Conservation (phyloP, 2,888 invertebrate species). For the Meiosimyza platycephala region DNA sequence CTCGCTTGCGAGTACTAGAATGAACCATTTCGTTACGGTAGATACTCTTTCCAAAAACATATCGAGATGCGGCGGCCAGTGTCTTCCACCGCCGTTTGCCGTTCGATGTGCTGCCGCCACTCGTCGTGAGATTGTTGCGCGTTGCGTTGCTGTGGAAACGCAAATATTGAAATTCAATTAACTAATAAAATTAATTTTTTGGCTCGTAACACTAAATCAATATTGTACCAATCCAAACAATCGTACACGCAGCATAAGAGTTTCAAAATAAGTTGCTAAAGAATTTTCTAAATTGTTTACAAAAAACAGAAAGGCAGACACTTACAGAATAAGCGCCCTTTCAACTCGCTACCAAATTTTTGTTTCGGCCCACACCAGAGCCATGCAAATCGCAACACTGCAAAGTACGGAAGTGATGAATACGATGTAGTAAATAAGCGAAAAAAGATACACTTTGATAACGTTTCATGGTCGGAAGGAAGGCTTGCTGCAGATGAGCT, state of each 20-base stretch:
- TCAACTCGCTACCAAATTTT: not conserved
- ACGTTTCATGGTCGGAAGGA: not conserved
- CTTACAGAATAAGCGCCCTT: too few species aligned
- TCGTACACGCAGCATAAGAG: not conserved
- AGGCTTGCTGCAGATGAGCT: constrained; percentile 1
- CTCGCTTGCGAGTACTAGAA: too few species aligned
- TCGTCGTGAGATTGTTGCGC: not conserved
- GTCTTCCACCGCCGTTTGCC: not conserved
- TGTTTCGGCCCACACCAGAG: not conserved
- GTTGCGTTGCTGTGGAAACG: not conserved
- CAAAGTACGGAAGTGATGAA: not conserved
- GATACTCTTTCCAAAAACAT: too few species aligned
- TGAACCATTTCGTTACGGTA: too few species aligned
- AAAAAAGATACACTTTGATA: not conserved
- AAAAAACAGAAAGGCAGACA: too few species aligned
- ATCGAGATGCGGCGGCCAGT: not conserved
- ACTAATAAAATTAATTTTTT: constrained; percentile 16
- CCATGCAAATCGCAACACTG: not conserved
- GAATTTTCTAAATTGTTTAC: not conserved
- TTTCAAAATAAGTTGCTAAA: not conserved
- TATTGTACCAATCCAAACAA: not conserved
- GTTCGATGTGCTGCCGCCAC: not conserved
- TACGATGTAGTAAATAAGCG: too few species aligned
- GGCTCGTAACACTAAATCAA: not conserved
- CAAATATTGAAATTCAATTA: constrained; percentile 28